phyloP scores from a whole-genome alignment of 2,113 vertebrate genomes.

The Limanda limanda region DNA sequence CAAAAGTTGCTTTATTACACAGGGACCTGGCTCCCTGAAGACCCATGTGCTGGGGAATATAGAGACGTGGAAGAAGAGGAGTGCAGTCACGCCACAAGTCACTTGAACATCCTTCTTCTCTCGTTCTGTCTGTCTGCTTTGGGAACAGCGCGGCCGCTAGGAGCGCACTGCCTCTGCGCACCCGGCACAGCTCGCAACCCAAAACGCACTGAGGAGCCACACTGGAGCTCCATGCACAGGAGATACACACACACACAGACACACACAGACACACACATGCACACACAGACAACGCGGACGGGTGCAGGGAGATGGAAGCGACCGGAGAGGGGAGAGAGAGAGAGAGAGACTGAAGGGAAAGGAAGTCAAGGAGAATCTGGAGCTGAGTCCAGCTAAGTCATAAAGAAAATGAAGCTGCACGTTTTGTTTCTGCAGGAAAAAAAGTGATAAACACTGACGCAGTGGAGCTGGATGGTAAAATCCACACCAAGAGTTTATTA shows the following conservation, averaged over 20 bases:
- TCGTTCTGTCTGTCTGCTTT: constrained; percentile 41
- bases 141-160: constrained; percentile 70
- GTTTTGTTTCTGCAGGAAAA: no score
- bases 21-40: constrained; percentile 41
- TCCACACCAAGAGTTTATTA: neutral
- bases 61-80: constrained; percentile 50
- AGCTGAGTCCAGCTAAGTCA: constrained; percentile 4
- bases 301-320: constrained; percentile 26
- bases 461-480: neutral
- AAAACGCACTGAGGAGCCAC: neutral
- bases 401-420: neutral
- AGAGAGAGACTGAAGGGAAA: neutral
- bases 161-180: constrained; percentile 75
- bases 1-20: constrained; percentile 55
- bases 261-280: neutral
- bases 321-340: constrained; percentile 61
- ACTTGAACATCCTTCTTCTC: constrained; percentile 64
- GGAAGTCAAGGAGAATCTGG: neutral
- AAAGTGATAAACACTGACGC: neutral
- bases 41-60: constrained; percentile 55
- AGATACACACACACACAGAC: constrained; percentile 17
- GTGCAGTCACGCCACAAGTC: constrained; percentile 69
- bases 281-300: constrained; percentile 41
- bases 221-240: neutral
- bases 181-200: constrained; percentile 65